phyloP scores from a whole-genome alignment of 2,888 invertebrate species.

The Amiota communis region DNA sequence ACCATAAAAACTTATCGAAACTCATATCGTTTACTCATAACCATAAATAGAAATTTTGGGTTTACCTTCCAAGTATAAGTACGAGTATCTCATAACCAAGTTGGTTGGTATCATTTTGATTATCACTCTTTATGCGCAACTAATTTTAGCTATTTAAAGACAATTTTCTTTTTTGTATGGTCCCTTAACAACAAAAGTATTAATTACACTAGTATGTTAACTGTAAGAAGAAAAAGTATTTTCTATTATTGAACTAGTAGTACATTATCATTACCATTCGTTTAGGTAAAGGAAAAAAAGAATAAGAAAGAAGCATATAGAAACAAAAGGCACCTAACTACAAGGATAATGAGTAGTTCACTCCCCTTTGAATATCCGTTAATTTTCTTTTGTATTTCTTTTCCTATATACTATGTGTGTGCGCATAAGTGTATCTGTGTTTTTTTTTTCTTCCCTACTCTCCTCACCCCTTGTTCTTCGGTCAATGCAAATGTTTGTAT shows the following conservation, averaged over 20 bases:
- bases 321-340: background rate
- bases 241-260: too few relatives aligned
- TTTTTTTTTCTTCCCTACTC: too few relatives aligned
- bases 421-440: too few relatives aligned
- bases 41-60: background rate
- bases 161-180: background rate
- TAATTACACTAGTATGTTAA: too few relatives aligned
- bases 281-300: background rate
- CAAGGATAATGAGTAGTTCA: conserved; percentile 14
- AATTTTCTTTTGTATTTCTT: background rate
- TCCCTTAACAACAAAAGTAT: too few relatives aligned
- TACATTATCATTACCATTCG: too few relatives aligned
- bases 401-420: too few relatives aligned
- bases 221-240: background rate
- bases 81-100: background rate
- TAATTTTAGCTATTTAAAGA: conserved; percentile 11
- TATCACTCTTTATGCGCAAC: too few relatives aligned
- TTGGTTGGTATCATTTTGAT: background rate
- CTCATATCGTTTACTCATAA: background rate
- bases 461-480: too few relatives aligned
- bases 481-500: background rate
- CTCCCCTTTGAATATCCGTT: background rate
- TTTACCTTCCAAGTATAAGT: background rate
- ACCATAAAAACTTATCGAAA: background rate
- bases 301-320: background rate